Evolutionary conservation across 2,797 vertebrate species (phyloP), one percentile per base, ranked within the genome.

Genomic region (Oryzias dopingdopingensis): DNA sequence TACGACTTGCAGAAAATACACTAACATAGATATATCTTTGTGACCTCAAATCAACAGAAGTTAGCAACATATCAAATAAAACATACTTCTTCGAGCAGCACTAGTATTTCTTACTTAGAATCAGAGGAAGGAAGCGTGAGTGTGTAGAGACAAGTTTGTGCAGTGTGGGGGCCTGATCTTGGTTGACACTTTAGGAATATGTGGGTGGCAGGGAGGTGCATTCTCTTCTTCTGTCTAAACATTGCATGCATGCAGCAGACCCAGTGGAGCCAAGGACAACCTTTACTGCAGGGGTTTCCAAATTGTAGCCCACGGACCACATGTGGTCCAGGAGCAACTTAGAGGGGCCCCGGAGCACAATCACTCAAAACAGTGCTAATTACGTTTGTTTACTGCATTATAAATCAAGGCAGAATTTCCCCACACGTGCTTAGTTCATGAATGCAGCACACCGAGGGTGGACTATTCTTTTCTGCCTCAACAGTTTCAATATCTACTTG

Each of bases 161-260:
- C 68, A 69, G 75, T 49, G 48, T 74, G 81, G 70, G 64, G 63
- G 72, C 72, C 72, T 81, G 72, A 79, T 70, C 74, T 45, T 60
- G 59, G 63, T 59, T 26, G 80, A 79, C 16, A 26, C 42, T 77
- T 74, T 62, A 49, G 50, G 71, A 60, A 68, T 66, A 50, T 65
- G 47, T 56, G 59, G 66, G 46, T 48, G 65, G 61, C 65, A 61
- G 52, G 55, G 70, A 48, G 79, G 64, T 82, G 87, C 79, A 82
- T 80, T 86, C 85, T 82, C 59, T 59, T 47, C 56, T 61, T 84
- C 78, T 85, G 85, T 90, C 79, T 89, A 88, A 89, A 89, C 86
- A 89, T 60, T 68, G 62, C 52, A 37, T 55, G 67, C 74, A 64
- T 18, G 22, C 53, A 62, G 78, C 79, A 88, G 86, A 87, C 86